These are phyloP conservation scores for Acrocephalus arundinaceus DNA, from an alignment of 2,113 vertebrate species.

Conservation along the genomic window DNA sequence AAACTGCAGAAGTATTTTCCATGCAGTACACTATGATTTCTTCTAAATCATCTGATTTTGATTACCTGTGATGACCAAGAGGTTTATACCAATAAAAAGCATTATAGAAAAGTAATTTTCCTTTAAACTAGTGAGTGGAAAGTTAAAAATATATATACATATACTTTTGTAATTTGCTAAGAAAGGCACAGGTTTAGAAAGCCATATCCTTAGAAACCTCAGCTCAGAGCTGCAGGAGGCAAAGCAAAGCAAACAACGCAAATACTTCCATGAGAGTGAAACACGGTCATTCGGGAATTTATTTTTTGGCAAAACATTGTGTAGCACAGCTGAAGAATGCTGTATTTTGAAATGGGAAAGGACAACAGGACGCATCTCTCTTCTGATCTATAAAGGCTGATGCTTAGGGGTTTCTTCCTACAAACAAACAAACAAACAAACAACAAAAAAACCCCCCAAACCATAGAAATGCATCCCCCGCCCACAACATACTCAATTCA, in stretches of 20 bases:
- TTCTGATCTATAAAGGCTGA: neutral
- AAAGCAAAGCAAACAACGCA: neutral
- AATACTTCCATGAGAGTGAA: neutral
- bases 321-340: neutral
- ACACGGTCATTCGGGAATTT: neutral
- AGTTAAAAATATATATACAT: neutral
- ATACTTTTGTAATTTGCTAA: neutral
- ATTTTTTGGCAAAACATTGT: neutral
- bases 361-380: neutral
- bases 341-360: neutral
- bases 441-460: no score
- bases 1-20: neutral
- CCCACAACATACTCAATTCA: neutral
- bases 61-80: neutral
- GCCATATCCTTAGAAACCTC: neutral
- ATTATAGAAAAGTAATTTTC: neutral
- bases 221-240: neutral
- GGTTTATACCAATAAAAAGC: neutral
- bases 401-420: neutral
- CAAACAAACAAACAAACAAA: neutral
- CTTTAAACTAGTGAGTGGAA: neutral
- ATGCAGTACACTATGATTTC: neutral
- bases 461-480: neutral
- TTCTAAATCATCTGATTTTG: neutral
- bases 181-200: neutral